These are phyloP conservation scores for Varanus salvator DNA, from an alignment of 2,113 vertebrate genomes.

Conservation along the genomic window DNA sequence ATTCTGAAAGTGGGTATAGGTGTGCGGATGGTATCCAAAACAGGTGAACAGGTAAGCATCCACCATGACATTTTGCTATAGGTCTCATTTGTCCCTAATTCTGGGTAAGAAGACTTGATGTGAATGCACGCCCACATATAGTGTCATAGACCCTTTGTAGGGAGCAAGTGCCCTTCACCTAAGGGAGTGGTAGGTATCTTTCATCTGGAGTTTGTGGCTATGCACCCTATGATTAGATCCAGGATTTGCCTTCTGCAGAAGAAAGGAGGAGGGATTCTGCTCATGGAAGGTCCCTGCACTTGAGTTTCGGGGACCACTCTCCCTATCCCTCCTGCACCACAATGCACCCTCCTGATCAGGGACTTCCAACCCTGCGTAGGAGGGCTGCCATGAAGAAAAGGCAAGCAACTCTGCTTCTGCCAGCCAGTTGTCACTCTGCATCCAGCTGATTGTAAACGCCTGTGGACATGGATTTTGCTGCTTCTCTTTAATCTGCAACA, in stretches of 20 bases:
- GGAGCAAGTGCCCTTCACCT: background rate
- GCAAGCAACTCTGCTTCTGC: too few species aligned
- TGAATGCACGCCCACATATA: slow-evolving; percentile 16
- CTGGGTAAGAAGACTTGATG: slow-evolving; percentile 16
- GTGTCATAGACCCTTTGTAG: background rate
- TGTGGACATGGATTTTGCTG: background rate
- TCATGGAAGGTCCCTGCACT: too few species aligned
- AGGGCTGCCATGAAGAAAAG: too few species aligned
- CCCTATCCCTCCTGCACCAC: too few species aligned
- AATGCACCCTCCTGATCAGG: too few species aligned
- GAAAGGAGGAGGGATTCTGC: too few species aligned
- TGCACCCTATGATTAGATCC: background rate
- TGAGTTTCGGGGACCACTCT: too few species aligned
- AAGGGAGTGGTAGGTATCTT: background rate
- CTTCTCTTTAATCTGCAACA: background rate
- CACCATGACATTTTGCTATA: background rate
- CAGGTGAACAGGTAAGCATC: background rate
- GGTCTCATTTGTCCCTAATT: background rate
- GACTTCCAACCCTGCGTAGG: too few species aligned
- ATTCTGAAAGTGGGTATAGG: background rate
- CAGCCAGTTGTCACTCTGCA: too few species aligned
- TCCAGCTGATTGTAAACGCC: background rate
- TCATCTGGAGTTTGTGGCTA: background rate
- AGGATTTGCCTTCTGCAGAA: too few species aligned
- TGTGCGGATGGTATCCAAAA: background rate